Evolutionary conservation across 2,888 invertebrate species (phyloP).

Genomic region (Magallana nippona): DNA sequence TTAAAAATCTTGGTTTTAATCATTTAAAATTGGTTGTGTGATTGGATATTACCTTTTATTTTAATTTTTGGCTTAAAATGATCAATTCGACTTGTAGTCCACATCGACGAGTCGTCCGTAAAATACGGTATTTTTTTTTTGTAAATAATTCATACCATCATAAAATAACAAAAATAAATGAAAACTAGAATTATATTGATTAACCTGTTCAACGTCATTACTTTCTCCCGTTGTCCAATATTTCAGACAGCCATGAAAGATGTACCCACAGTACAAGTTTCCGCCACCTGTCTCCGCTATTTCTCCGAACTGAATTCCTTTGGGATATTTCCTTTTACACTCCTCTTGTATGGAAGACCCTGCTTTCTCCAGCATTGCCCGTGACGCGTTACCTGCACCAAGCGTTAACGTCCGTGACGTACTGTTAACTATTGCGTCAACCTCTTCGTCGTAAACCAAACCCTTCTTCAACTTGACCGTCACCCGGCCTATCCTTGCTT

Average conservation of each 20-base stretch:
- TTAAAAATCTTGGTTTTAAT: too few relatives aligned
- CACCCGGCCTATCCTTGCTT: background rate
- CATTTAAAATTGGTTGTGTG: too few relatives aligned
- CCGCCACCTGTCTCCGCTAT: constrained; percentile 31
- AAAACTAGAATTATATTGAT: background rate
- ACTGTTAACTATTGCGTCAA: constrained; percentile 34
- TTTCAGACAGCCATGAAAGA: constrained; percentile 34
- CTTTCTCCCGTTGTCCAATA: background rate
- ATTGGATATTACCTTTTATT: too few relatives aligned
- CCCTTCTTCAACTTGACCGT: constrained; percentile 30
- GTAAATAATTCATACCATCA: background rate
- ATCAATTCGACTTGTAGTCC: too few relatives aligned
- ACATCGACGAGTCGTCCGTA: too few relatives aligned
- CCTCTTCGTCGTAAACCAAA: constrained; percentile 34
- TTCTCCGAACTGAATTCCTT: constrained; percentile 38
- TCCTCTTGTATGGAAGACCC: constrained; percentile 27
- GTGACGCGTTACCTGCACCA: constrained; percentile 4
- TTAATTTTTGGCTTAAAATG: too few relatives aligned
- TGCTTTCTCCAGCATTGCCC: constrained; percentile 21
- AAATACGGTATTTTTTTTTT: too few relatives aligned
- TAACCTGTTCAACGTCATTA: constrained; percentile 3
- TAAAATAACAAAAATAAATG: background rate
- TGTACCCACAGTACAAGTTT: constrained; percentile 25
- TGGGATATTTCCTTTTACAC: constrained; percentile 33
- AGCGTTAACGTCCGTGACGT: constrained; percentile 9